These are phyloP conservation scores for Lerista edwardsae DNA, from an alignment of 2,797 vertebrate species.

Conservation along the genomic window DNA sequence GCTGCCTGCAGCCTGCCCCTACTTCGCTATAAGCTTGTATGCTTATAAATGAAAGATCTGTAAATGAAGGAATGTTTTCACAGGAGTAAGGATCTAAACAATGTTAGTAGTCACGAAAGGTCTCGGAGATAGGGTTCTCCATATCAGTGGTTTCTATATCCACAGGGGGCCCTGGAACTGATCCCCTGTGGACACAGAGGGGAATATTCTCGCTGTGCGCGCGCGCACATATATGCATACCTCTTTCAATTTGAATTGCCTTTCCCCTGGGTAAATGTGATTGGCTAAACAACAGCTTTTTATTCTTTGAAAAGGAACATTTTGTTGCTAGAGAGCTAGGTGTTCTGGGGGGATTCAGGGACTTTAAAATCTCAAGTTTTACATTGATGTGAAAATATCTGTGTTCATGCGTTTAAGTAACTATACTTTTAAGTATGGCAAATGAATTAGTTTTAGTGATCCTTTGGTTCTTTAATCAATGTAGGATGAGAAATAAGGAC, in stretches of 20 bases:
- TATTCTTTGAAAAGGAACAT: neutral
- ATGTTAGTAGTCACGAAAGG: too few relatives aligned
- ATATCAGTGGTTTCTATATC: too few relatives aligned
- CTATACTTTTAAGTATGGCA: neutral
- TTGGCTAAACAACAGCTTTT: neutral
- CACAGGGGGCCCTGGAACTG: too few relatives aligned
- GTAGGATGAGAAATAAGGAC: neutral
- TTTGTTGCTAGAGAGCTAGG: neutral
- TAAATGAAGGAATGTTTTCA: too few relatives aligned
- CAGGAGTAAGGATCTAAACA: too few relatives aligned
- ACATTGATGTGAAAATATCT: constrained; percentile 5
- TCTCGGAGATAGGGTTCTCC: too few relatives aligned
- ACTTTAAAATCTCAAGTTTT: neutral
- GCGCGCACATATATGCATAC: too few relatives aligned
- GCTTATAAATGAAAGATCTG: too few relatives aligned
- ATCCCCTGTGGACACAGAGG: too few relatives aligned
- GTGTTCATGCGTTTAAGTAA: constrained; percentile 30
- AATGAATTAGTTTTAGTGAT: constrained; percentile 23
- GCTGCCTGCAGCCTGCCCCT: too few relatives aligned
- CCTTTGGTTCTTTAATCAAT: neutral
- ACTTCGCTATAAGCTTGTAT: too few relatives aligned
- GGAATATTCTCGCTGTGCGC: too few relatives aligned
- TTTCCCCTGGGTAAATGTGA: neutral
- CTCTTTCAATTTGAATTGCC: neutral
- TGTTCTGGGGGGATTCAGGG: neutral